Base-by-base conservation (phyloP, 2,888 invertebrate genomes). In the Athalia rosae region DNA sequence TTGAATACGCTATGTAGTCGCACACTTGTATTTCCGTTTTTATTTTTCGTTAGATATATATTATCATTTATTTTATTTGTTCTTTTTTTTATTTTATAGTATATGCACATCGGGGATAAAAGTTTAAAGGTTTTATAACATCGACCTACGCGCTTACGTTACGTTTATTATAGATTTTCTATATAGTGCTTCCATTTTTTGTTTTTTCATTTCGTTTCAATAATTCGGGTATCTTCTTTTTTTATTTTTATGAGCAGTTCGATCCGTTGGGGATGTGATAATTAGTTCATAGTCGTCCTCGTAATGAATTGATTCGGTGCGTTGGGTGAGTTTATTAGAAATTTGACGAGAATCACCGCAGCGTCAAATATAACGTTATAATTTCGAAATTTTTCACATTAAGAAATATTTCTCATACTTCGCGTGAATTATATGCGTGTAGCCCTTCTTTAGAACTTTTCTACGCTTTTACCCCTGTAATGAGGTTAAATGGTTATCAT, bases 371-470 rank as follows among this genome's bases (percentile, higher is more conserved):
- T 48, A 7, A 9, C 13, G n/a, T 9, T 66, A 48, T 13, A 66
- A 48, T 47, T 47, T 66, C 41, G 41, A n/a, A 9, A 56, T 15
- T 43, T 53, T 69, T 69, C 4, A 11, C 47, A 62, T 74, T 47
- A 61, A 41, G 62, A 74, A 74, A 74, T 74, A 74, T 61, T 15
- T 73, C 59, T 66, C 47, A 67, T 76, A 48, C 58, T 43, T 58
- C 48, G 62, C 71, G 67, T 77, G 45, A 76, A 76, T 66, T 43
- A 41, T 58, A 62, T 67, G 67, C 67, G 77, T 77, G n/a, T 7
- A 58, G 77, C 71, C 71, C 77, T 77, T 73, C 73, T 77, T 77
- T 77, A 77, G 77, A 77, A 77, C 77, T 77, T 77, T 73, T 77
- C 77, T 77, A 77, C 77, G 77, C 77, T 77, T 77, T 77, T 77